phyloP scores from a whole-genome alignment of 2,888 invertebrate genomes.

The Deilephila elpenor region DNA sequence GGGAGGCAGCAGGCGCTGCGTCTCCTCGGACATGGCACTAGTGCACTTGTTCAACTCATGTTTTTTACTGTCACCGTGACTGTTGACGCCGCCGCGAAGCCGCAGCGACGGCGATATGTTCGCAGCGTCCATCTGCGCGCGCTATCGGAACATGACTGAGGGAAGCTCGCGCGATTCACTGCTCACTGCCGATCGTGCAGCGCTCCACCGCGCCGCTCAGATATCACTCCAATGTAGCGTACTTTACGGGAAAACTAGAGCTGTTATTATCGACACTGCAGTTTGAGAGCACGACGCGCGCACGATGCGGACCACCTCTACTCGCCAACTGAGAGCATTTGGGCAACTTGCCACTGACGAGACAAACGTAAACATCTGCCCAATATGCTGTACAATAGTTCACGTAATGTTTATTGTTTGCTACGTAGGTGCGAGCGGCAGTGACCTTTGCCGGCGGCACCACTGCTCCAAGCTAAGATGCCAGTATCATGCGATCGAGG shows the following conservation, averaged over 20 bases:
- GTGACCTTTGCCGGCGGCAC: conserved; percentile 4
- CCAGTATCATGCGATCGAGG: conserved; percentile 11
- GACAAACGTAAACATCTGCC: conserved; percentile 33
- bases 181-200: conserved; percentile 10
- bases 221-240: conserved; percentile 22
- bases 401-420: conserved; percentile 29
- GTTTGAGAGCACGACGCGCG: conserved; percentile 7
- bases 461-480: background rate
- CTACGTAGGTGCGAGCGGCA: conserved; percentile 17
- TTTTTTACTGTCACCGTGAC: conserved; percentile 69
- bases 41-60: conserved; percentile 86
- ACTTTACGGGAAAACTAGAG: background rate
- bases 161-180: background rate
- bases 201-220: conserved; percentile 33
- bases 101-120: conserved; percentile 80
- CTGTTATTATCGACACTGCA: background rate
- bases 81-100: conserved; percentile 73
- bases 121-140: conserved; percentile 70
- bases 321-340: conserved; percentile 31
- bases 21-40: conserved; percentile 89
- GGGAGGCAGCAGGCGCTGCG: conserved; percentile 88
- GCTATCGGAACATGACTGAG: conserved; percentile 76
- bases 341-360: conserved; percentile 35
- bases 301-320: conserved; percentile 14
- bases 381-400: conserved; percentile 7